Evolutionary conservation across 2,888 invertebrate genomes (phyloP).

Genomic region (Nudaria mundana): DNA sequence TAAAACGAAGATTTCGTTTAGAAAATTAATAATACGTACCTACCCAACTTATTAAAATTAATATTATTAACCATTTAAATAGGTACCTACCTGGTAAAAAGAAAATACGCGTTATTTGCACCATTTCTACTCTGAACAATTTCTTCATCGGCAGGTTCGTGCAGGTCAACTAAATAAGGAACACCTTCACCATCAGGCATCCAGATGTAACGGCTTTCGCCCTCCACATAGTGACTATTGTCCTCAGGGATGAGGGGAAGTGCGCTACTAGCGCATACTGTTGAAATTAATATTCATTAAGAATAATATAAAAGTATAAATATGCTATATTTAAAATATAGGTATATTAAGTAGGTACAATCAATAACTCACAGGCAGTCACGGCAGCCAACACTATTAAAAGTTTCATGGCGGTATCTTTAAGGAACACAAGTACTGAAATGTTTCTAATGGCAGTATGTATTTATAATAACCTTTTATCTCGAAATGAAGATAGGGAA

Average conservation of each 20-base stretch:
- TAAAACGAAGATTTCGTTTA: slow-evolving; percentile 23
- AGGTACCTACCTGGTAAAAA: slow-evolving; percentile 33
- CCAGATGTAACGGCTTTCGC: slow-evolving; percentile 50
- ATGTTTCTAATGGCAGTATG: background rate
- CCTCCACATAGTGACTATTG: slow-evolving; percentile 45
- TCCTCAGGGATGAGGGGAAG: slow-evolving; percentile 37
- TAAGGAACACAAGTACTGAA: background rate
- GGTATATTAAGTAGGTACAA: background rate
- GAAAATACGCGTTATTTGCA: slow-evolving; percentile 44
- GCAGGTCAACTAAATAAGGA: slow-evolving; percentile 42
- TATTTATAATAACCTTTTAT: slow-evolving; percentile 1
- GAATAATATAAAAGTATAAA: background rate
- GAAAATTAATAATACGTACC: background rate
- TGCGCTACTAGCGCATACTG: slow-evolving; percentile 17
- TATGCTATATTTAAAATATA: background rate
- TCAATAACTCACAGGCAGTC: slow-evolving; percentile 36
- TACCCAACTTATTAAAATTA: too few species aligned
- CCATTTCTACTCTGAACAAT: slow-evolving; percentile 29
- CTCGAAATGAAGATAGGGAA: too few species aligned
- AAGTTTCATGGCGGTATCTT: slow-evolving; percentile 30
- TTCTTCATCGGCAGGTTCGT: slow-evolving; percentile 31
- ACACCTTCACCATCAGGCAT: slow-evolving; percentile 45
- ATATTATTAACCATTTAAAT: too few species aligned
- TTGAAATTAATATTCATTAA: background rate
- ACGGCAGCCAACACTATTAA: slow-evolving; percentile 32